Evolutionary conservation across 2,888 invertebrate genomes (phyloP), one percentile per base, ranked within the genome.

Genomic region (Calephelis perditalis): DNA sequence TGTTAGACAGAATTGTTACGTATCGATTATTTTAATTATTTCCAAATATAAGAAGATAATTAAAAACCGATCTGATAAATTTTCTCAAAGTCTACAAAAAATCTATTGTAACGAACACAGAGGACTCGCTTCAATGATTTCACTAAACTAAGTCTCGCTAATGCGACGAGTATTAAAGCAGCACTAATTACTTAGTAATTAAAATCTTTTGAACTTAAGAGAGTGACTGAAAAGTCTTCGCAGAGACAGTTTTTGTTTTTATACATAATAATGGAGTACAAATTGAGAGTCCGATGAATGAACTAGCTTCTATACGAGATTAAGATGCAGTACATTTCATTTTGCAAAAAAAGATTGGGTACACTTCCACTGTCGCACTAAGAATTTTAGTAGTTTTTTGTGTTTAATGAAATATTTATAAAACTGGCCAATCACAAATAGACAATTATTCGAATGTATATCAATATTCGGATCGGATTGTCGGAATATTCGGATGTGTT

Each of bases 191-290:
- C 67, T 63, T 62, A 65, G 66, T 71, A 69, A 70, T 69, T 71
- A 68, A 71, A 70, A 67, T 63, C 70, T 67, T 66, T 71, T 66
- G 64, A 64, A 70, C 67, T 63, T 70, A 69, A 71, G 70, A 68
- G 68, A 69, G 65, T 64, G 67, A 67, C 68, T 66, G 68, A 70
- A 69, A 70, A 68, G 67, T 64, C 64, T 63, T 61, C 52, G 60
- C 15, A 12, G 40, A 60, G 58, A 57, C 58, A 61, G 56, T 58
- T 60, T 61, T 60, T 46, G 15, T 46, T 62, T 40, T 40, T 15
- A 56, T 37, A 56, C 7, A 40, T 40, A 40, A 40, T 40, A 40
- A 52, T 52, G 52, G 35, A 52, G 52, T 52, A 52, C 35, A 11
- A 26, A 52, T 35, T 52, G 35, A 52, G 52, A 26, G 8, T 15